Evolutionary conservation across 2,888 invertebrate genomes (phyloP), one percentile per base, ranked within the genome.

Genomic region (Anoncus sp.): DNA sequence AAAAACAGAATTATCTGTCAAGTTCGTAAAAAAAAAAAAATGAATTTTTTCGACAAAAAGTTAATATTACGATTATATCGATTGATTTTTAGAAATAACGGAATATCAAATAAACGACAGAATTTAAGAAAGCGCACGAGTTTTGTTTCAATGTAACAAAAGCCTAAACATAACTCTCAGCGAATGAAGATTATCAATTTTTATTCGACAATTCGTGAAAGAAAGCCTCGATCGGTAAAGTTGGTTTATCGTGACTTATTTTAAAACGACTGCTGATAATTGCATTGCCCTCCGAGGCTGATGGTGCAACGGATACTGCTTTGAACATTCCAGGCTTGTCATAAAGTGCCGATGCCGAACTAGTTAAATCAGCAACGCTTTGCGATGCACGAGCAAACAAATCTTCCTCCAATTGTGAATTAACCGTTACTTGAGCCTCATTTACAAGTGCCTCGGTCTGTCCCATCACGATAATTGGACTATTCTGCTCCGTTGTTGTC

Each of bases 181-280:
- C 18, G 38, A 9, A 20, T 4, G 45, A 53, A 47, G 45, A 62
- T 31, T 10, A 9, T 93, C 92, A 87, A 90, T 93, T 93, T 89
- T 93, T 94, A 89, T 93, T 94, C 83, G 94, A 94, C 59, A 96
- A 89, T 87, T 95, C 95, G 18, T 96, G 95, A 87, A 96, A 96
- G 90, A 96, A 96, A 0, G 96, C 96, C 90, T 96, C 96, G 79
- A 96, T 95, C 0, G 96, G 96, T 62, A 96, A 91, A 66, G 96
- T 96, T 0, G 96, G 96, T 87, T 96, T 96, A 81, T 96, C 96
- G 0, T 96, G 96, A 1, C 95, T 94, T 90, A 96, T 94, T 22
- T 95, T 95, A 83, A 96, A 95, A 85, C 95, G 94, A 84, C 63
- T 75, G 63, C 55, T 75, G 47, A 72, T 77, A 24, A 72, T 51